Evolutionary conservation across 23 tunicate genomes (phyloP).

Genomic region (Halocynthia aurantium): DNA sequence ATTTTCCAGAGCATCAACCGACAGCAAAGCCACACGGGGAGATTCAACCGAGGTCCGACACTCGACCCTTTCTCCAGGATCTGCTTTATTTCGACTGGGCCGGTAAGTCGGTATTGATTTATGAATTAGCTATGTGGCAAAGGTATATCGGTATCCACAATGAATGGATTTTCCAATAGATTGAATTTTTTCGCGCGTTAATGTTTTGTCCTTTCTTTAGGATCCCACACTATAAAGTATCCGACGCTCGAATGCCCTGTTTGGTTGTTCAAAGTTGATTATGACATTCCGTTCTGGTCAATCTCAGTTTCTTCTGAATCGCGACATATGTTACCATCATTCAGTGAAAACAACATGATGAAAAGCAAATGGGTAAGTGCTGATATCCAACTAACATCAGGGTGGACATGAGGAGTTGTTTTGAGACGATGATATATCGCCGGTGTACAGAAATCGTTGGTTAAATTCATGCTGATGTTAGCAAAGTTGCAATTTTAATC

Average conservation of each 20-base stretch:
- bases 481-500: no score
- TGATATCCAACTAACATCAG: no score
- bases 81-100: no score
- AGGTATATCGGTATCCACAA: neutral
- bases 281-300: slow-evolving; percentile 55
- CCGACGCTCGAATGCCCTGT: slow-evolving; percentile 46
- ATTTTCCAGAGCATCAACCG: neutral
- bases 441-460: no score
- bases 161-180: no score
- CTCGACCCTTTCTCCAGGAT: neutral
- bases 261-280: slow-evolving; percentile 51
- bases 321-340: slow-evolving; percentile 29
- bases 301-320: slow-evolving; percentile 12
- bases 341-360: slow-evolving; percentile 33
- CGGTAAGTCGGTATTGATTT: no score
- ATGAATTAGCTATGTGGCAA: neutral
- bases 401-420: no score
- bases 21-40: neutral
- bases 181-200: no score
- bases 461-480: no score
- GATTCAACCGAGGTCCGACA: neutral
- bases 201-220: neutral
- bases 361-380: slow-evolving; percentile 70
- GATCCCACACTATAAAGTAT: neutral
- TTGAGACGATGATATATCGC: no score